Conservation (phyloP, 1,140 invertebrate genomes). For the Lethrus apterus region DNA sequence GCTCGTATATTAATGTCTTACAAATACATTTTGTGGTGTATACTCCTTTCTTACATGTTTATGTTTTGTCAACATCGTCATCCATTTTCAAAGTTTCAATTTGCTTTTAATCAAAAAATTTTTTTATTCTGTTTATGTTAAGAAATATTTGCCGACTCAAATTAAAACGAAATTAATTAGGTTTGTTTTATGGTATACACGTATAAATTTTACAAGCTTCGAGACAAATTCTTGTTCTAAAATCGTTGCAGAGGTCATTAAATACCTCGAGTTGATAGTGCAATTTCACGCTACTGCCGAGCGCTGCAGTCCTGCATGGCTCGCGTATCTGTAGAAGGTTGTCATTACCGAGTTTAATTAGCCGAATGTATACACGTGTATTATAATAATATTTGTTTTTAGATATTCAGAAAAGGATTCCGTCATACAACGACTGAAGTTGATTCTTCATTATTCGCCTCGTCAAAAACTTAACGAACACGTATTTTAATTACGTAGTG, state of each 20-base stretch:
- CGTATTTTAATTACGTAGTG: constrained; percentile 4
- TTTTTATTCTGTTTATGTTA: no score
- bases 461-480: not conserved
- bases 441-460: not conserved
- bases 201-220: constrained; percentile 17
- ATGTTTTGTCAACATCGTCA: no score
- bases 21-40: no score
- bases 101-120: no score
- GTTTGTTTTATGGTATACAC: constrained; percentile 16
- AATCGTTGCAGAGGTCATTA: constrained; percentile 21
- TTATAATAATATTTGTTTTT: not conserved
- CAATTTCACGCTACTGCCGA: constrained; percentile 22
- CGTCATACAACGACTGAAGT: not conserved
- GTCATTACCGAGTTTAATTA: constrained; percentile 22
- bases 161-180: constrained; percentile 15
- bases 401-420: not conserved
- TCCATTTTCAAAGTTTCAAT: no score
- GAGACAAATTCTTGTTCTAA: constrained; percentile 15
- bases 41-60: no score
- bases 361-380: constrained; percentile 10
- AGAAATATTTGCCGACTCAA: not conserved
- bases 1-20: no score
- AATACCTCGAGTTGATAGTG: constrained; percentile 22
- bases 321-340: constrained; percentile 10
- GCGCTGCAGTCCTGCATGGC: constrained; percentile 11